Evolutionary conservation across 1,140 invertebrate genomes (phyloP), one percentile per base, ranked within the genome.

Genomic region (Drosophila willistoni): DNA sequence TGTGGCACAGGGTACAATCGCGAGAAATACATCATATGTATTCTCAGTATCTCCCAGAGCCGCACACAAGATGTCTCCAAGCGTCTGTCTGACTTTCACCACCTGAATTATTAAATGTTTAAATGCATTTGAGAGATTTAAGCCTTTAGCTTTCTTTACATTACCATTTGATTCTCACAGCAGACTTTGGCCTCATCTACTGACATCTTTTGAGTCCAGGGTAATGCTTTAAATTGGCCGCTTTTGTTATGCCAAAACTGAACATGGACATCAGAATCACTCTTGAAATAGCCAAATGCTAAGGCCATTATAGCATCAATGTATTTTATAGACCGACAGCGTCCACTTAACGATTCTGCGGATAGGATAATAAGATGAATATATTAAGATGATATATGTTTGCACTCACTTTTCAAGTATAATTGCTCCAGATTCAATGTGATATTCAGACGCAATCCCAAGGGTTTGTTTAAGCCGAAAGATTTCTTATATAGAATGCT

Each of bases 261-360:
- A 17, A 92, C 83, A 36, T 51, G 76, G 17, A 78, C 79, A 13
- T 79, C 33, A 1, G 69, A 34, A 47, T 92, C 91, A 36, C 47
- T 76, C 33, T 74, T 84, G 51, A 64, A 92, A 17, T 86, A 92
- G 29, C 78, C 86, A 64, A 91, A 92, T 14, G 89, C 81, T n/a
- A 92, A 12, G 0, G 80, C 81, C 17, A 92, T 61, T 13, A 84
- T 56, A 2, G 83, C 91, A 34, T 92, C 91, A 7, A 85, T 42
- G 57, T 90, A 90, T 34, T 72, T 62, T 0, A 89, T 59, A 0
- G 68, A 71, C 1, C 69, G 73, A 60, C 69, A 76, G 7, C 42
- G 85, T 41, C 84, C 84, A 19, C 51, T 66, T 0, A 87, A 77
- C 7, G 17, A 71, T 67, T 90, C 84, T 51, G 13, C 13, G 9